phyloP scores from a whole-genome alignment of 2,888 invertebrate genomes.

The Xestia ashworthii region DNA sequence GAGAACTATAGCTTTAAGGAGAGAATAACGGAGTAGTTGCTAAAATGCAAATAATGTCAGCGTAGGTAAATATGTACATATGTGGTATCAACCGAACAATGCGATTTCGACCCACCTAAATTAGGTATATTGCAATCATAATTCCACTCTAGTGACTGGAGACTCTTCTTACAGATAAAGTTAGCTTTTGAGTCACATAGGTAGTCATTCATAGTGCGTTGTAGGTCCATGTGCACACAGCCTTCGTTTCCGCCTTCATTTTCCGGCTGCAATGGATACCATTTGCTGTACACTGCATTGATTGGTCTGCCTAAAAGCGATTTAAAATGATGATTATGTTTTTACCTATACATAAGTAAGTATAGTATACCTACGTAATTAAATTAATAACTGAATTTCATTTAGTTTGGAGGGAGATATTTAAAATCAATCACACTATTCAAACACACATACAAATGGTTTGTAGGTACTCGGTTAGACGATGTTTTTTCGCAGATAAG shows the following conservation, averaged over 20 bases:
- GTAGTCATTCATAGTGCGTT: slow-evolving; percentile 75
- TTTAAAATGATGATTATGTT: too few species aligned
- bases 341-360: too few species aligned
- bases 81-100: too few species aligned
- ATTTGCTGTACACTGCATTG: slow-evolving; percentile 23
- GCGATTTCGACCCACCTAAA: slow-evolving; percentile 66
- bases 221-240: slow-evolving; percentile 70
- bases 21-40: background rate
- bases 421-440: too few species aligned
- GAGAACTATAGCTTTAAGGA: background rate
- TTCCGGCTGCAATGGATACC: background rate
- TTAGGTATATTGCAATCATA: slow-evolving; percentile 76
- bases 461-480: too few species aligned
- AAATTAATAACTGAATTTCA: too few species aligned
- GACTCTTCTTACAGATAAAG: slow-evolving; percentile 82
- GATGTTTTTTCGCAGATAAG: too few species aligned
- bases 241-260: slow-evolving; percentile 68
- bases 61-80: too few species aligned
- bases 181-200: slow-evolving; percentile 71
- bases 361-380: too few species aligned
- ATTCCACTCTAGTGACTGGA: slow-evolving; percentile 78
- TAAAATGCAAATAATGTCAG: too few species aligned
- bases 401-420: too few species aligned
- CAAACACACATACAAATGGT: background rate
- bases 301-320: slow-evolving; percentile 10